Conservation (phyloP, 2,888 invertebrate species). For the Enchytraeus crypticus region DNA sequence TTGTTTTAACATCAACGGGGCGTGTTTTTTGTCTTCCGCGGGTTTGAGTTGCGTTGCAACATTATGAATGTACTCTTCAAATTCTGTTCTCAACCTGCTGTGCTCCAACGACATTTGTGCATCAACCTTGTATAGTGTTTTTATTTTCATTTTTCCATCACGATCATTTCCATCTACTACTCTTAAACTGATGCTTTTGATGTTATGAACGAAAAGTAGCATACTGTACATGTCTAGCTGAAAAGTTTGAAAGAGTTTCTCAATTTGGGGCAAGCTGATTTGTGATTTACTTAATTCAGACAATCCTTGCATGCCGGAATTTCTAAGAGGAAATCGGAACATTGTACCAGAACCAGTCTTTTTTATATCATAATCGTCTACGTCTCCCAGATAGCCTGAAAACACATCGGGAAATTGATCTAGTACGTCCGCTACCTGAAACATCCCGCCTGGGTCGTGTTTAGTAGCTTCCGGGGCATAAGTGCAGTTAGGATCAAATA, state of each 20-base stretch:
- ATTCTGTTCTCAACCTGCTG: neutral
- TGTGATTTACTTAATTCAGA: constrained; percentile 31
- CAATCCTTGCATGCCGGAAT: constrained; percentile 26
- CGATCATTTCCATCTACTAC: constrained; percentile 16
- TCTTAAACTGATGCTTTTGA: constrained; percentile 28
- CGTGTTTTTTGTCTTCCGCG: neutral
- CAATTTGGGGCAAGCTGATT: constrained; percentile 21
- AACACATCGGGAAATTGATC: constrained; percentile 29
- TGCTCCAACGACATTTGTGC: constrained; percentile 12
- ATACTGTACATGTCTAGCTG: constrained; percentile 30
- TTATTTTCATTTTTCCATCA: constrained; percentile 11
- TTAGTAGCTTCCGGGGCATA: constrained; percentile 31
- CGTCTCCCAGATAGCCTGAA: constrained; percentile 32
- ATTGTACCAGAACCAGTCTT: constrained; percentile 30
- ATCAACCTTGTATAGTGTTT: constrained; percentile 11
- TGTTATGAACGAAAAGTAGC: constrained; percentile 37
- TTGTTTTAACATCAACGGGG: neutral
- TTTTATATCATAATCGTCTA: constrained; percentile 17
- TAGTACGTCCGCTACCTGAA: constrained; percentile 20
- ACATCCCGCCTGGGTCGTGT: constrained; percentile 29
- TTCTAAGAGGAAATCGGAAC: constrained; percentile 40
- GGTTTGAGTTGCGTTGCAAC: constrained; percentile 14
- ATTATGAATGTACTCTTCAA: neutral
- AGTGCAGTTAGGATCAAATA: constrained; percentile 38
- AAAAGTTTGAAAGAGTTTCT: constrained; percentile 29